Conservation (phyloP, 2,888 invertebrate species). For the Drosophila neonasuta region DNA sequence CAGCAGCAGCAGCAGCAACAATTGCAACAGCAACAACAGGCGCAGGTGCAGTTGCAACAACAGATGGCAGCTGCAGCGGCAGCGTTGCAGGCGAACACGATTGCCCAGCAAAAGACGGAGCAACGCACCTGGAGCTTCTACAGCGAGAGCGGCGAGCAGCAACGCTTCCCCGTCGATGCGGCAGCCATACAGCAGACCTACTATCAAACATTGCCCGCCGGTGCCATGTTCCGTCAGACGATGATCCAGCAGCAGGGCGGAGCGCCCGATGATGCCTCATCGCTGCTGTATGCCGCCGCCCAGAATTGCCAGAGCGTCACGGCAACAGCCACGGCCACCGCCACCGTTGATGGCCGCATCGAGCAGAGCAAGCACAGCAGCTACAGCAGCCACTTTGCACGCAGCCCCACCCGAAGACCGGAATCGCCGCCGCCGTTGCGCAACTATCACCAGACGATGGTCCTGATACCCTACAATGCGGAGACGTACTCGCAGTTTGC, state of each 20-base stretch:
- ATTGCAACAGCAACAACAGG: conserved; percentile 50
- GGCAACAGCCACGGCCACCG: conserved; percentile 53
- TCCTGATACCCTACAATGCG: conserved; percentile 86
- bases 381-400: conserved; percentile 81
- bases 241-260: conserved; percentile 78
- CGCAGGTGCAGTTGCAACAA: conserved; percentile 60
- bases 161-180: conserved; percentile 77
- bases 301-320: conserved; percentile 81
- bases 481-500: conserved; percentile 82
- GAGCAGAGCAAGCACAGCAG: conserved; percentile 78
- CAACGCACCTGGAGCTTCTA: conserved; percentile 82
- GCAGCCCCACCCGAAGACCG: conserved; percentile 83
- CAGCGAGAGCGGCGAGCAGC: conserved; percentile 78
- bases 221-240: conserved; percentile 81
- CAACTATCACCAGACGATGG: conserved; percentile 87
- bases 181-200: conserved; percentile 78
- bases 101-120: conserved; percentile 81
- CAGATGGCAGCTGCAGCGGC: conserved; percentile 63
- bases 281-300: conserved; percentile 77
- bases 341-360: conserved; percentile 42
- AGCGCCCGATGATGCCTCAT: conserved; percentile 78
- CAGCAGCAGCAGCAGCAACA: conserved; percentile 54
- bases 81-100: conserved; percentile 68
- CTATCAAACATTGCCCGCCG: conserved; percentile 81
- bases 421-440: conserved; percentile 88